A percentile compares a stretch with the other conserved stretches of the same genome.
phyloP scores from a whole-genome alignment of 1,140 invertebrate species.

The Lamellibrachia luymesi region DNA sequence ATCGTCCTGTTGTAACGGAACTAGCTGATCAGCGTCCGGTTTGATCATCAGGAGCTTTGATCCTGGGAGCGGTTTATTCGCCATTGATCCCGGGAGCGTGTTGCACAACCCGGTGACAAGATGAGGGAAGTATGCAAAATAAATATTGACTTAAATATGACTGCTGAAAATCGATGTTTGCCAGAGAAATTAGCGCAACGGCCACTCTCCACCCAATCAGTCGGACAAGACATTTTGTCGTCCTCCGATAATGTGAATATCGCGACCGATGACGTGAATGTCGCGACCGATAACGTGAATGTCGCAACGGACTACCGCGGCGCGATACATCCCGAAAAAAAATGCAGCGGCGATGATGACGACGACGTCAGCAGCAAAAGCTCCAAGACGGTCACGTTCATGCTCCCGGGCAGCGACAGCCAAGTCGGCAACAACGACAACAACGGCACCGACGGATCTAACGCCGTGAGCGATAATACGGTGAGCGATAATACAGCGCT shows the following conservation, averaged over 20 bases:
- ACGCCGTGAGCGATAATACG: neutral
- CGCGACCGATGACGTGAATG: neutral
- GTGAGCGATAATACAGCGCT: neutral
- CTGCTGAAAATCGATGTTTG: neutral
- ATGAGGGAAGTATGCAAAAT: neutral
- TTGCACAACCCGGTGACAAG: neutral
- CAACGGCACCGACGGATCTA: neutral
- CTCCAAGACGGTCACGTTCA: neutral
- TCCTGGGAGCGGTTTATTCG: too few relatives aligned
- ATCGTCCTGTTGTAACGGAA: neutral
- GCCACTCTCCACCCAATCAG: neutral
- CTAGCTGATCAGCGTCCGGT: neutral
- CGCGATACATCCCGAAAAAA: neutral
- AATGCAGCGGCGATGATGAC: neutral
- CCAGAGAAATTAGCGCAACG: neutral
- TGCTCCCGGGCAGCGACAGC: neutral
- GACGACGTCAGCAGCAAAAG: neutral
- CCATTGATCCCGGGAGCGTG: too few relatives aligned
- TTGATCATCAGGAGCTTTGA: too few relatives aligned
- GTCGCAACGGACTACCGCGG: neutral
- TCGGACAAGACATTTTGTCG: neutral
- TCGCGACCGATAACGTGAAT: neutral
- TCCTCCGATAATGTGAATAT: neutral
- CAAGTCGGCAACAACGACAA: neutral
- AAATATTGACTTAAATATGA: neutral